Evolutionary conservation across 2,888 invertebrate species (phyloP).

Genomic region (Byasa hedistus): DNA sequence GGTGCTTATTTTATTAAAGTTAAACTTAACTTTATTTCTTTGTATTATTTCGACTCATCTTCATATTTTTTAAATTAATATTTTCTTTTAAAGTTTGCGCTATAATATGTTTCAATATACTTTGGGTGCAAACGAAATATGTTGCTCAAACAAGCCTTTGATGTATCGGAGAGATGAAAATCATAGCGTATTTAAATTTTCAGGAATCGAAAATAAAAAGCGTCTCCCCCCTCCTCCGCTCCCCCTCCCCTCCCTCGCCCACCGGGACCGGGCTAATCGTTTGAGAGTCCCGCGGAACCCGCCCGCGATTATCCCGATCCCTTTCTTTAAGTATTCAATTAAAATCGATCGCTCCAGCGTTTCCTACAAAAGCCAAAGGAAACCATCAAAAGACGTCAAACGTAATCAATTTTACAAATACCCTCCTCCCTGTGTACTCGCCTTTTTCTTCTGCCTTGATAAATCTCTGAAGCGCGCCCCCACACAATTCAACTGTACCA

Average conservation of each 20-base stretch:
- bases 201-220: neutral
- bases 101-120: too few species aligned
- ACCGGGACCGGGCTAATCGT: constrained; percentile 56
- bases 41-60: too few species aligned
- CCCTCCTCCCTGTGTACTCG: constrained; percentile 46
- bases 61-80: too few species aligned
- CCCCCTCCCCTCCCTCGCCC: constrained; percentile 45
- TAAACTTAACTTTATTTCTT: too few species aligned
- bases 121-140: neutral
- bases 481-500: constrained; percentile 45
- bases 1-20: too few species aligned
- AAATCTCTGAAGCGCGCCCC: constrained; percentile 50
- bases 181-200: constrained; percentile 6
- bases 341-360: constrained; percentile 61
- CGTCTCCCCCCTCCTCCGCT: too few species aligned
- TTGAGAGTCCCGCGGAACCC: constrained; percentile 51
- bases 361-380: constrained; percentile 52
- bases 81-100: too few species aligned
- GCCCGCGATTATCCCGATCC: constrained; percentile 44
- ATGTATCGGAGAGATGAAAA: neutral
- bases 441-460: constrained; percentile 64
- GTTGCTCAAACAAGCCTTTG: neutral
- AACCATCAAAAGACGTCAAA: constrained; percentile 70
- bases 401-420: constrained; percentile 79
- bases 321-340: constrained; percentile 66